phyloP scores from a whole-genome alignment of 2,888 invertebrate genomes.

The Protodeltote pygarga region DNA sequence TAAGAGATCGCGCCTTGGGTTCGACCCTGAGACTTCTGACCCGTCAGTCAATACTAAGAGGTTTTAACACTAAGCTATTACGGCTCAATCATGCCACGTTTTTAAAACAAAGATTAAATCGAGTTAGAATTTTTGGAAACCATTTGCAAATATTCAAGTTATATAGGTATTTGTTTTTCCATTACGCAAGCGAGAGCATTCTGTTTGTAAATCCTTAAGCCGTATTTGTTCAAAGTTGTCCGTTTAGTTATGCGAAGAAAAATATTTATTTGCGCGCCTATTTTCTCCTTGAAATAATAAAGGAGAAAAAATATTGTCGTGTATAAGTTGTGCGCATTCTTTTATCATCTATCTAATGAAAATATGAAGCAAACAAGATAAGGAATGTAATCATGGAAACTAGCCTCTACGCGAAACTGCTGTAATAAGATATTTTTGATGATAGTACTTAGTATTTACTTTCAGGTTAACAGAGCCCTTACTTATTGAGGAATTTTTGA shows the following conservation, averaged over 20 bases:
- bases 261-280: background rate
- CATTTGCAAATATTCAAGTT: background rate
- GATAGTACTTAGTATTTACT: too few species aligned
- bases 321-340: too few species aligned
- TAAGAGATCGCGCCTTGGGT: too few species aligned
- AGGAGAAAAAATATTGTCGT: background rate
- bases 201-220: background rate
- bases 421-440: too few species aligned
- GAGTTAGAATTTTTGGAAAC: background rate
- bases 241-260: constrained; percentile 3
- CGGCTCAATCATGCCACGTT: background rate
- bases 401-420: too few species aligned
- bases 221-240: constrained; percentile 3
- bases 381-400: too few species aligned
- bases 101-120: background rate
- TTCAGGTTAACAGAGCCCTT: too few species aligned
- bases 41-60: too few species aligned
- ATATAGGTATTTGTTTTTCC: background rate
- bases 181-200: constrained; percentile 1
- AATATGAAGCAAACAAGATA: too few species aligned
- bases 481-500: too few species aligned
- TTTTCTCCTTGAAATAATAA: background rate
- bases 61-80: background rate
- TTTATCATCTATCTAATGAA: background rate
- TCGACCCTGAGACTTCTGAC: too few species aligned